phyloP scores from a whole-genome alignment of 1,140 invertebrate genomes.

The Sminthurinus signatus region DNA sequence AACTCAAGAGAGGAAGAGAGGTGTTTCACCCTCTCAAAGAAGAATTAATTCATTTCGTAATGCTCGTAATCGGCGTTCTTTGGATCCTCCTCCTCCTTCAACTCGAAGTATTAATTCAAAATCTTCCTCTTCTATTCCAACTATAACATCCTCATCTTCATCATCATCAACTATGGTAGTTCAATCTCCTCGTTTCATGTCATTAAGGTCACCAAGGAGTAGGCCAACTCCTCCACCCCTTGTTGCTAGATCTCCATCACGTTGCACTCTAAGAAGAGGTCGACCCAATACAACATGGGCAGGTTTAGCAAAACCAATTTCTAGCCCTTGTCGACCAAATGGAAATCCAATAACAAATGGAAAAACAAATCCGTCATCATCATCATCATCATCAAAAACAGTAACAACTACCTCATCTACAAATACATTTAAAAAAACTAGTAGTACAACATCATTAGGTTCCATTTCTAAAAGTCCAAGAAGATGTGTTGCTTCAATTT shows the following conservation, averaged over 20 bases:
- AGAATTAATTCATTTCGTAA: conserved; percentile 20
- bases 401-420: not conserved
- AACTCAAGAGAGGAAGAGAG: conserved; percentile 12
- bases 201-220: conserved; percentile 15
- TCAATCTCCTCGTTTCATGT: conserved; percentile 15
- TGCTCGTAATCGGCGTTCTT: too few species aligned
- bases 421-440: not conserved
- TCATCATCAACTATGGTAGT: conserved; percentile 4
- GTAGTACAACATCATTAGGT: too few species aligned
- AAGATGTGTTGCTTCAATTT: too few species aligned
- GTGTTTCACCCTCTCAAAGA: conserved; percentile 19
- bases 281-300: conserved; percentile 35
- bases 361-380: too few species aligned
- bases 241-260: conserved; percentile 21
- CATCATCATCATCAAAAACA: not conserved
- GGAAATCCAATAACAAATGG: not conserved
- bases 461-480: too few species aligned
- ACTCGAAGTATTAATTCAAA: too few species aligned
- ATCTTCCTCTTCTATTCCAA: too few species aligned
- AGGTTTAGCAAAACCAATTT: conserved; percentile 32
- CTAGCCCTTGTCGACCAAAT: not conserved
- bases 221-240: conserved; percentile 8
- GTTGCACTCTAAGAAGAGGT: conserved; percentile 35
- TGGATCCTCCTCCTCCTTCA: too few species aligned
- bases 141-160: too few species aligned